Evolutionary conservation across 2,888 invertebrate species (phyloP), one percentile per base, ranked within the genome.

Genomic region (Drosophila cracens): DNA sequence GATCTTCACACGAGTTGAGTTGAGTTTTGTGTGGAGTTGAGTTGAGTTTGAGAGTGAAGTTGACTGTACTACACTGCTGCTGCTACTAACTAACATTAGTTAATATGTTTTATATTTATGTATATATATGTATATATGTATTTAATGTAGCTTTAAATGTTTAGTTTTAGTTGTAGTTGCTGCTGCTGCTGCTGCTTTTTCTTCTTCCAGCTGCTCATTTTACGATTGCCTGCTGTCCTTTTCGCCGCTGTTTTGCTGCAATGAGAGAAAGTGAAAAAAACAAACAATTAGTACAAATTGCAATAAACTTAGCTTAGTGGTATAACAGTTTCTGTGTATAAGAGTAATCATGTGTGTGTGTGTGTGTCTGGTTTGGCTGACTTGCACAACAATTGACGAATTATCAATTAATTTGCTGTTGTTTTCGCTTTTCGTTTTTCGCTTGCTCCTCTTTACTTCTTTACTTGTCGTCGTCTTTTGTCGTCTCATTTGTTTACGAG

Each of bases 171-270:
- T 73, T 74, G 60, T 68, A 68, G 77, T 61, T 70, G 58, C 40
- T n/a, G 63, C 51, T 11, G 58, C 74, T 48, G 34, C 56, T 38
- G 36, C 62, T 66, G 49, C 64, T 68, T 58, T 40, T 53, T 53
- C 51, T 51, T 60, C 46, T 36, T 51, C 68, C 77, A 70, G 70
- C 62, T 73, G 63, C 78, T 36, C 18, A 46, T 46, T 78, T 87
- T 88, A 87, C 74, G 84, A 85, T 76, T 90, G 87, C 80, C 83
- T 78, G 80, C 85, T 87, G 79, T 88, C 83, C 74, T 91, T 91
- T 76, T 91, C 61, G 74, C 70, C 59, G 62, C 66, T 72, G 58
- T 60, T 65, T 71, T 82, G 82, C 91, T 91, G 89, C 25, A 91
- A 91, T 59, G 78, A 90, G 59, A 74, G 49, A 75, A 66, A 68